Evolutionary conservation across 1,140 invertebrate genomes (phyloP), one percentile per base, ranked within the genome.

Genomic region (Caenorhabditis inopinata): DNA sequence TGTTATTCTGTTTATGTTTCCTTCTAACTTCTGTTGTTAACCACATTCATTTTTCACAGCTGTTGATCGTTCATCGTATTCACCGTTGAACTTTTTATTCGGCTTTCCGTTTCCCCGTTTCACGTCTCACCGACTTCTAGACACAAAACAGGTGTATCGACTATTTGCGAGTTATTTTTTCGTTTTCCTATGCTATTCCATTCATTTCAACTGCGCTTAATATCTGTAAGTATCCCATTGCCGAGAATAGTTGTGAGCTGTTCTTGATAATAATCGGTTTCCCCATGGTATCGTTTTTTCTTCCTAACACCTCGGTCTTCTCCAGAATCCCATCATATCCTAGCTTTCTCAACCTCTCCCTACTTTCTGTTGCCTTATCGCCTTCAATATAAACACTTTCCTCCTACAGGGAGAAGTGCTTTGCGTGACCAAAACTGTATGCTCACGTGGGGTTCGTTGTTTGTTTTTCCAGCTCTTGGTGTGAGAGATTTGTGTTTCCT

Each of bases 1-100:
- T 78, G 76, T 78, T 78, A 78, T 21, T 49, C 49, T 45, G 25
- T 62, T 78, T 53, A 12, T n/a, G n/a, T 29, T 16, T 58, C 25
- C 49, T 29, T 18, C 49, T 35, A 12, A 77, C 38, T 74, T 51
- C 49, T 77, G n/a, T 38, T 38, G 46, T 49, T 49, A 76, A 51
- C 58, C 58, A 68, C 58, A 68, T 68, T 68, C 58, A 68, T 58
- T 58, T 29, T 32, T 42, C n/a, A 12, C n/a, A 29, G 32, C 32
- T 68, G 58, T 38, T 16, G 23, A 38, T 11, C 38, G 38, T 42
- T 42, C 38, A 42, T 42, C 38, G 14, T 42, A 14, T 42, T 68
- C n/a, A 4, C 25, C 21, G 48, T 51, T 51, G 48, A 51, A 51
- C 32, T 68, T 38, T 38, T 38, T 68, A 38, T 38, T 68, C 53